A percentile compares a stretch with the other conserved stretches of the same genome.
Evolutionary conservation across 2,797 vertebrate species (phyloP).

Genomic region (Ciconia nigra): DNA sequence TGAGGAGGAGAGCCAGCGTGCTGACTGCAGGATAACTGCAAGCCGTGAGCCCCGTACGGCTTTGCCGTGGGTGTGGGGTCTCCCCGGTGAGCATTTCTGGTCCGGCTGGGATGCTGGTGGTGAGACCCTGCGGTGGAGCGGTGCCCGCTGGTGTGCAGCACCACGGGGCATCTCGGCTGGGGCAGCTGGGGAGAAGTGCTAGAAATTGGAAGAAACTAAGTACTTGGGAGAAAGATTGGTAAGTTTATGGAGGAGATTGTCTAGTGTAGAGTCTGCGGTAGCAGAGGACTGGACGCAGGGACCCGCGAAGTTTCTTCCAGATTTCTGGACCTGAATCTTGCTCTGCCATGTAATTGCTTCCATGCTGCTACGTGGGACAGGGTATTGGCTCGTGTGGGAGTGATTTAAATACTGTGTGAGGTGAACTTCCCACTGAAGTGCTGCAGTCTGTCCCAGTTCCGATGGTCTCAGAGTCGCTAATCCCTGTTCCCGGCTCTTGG

Average conservation of each 20-base stretch:
- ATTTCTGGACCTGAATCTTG: background rate
- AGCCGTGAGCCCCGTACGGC: accelerated
- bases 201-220: background rate
- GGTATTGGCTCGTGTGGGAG: accelerated
- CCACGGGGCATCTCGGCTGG: background rate
- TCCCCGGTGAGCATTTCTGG: accelerated
- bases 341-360: background rate
- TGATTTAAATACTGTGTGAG: no score
- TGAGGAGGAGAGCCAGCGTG: background rate
- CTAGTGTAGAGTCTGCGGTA: background rate
- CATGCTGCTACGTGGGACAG: accelerated
- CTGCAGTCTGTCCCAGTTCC: background rate
- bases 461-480: background rate
- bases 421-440: background rate
- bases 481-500: background rate
- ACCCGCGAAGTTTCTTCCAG: background rate
- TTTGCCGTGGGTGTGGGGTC: background rate
- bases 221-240: background rate
- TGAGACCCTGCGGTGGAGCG: background rate
- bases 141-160: no score
- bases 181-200: background rate
- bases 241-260: background rate
- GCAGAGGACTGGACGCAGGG: background rate
- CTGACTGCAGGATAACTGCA: background rate
- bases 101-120: background rate